Evolutionary conservation across 2,113 vertebrate species (phyloP).

Genomic region (Orthochromis malagaraziensis): DNA sequence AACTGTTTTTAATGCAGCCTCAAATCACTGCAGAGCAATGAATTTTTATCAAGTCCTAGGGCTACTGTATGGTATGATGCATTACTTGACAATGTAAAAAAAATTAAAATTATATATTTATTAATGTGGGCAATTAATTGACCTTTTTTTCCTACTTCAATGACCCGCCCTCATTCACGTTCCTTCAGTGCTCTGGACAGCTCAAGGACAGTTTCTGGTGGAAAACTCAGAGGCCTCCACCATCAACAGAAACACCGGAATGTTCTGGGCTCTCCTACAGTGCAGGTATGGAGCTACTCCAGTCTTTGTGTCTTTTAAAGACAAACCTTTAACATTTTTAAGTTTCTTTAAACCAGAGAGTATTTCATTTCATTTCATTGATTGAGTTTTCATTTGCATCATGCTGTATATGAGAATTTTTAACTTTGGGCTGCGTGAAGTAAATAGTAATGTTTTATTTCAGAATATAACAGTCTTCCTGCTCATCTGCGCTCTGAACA

Average conservation of each 20-base stretch:
- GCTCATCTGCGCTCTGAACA: background rate
- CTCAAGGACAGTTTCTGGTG: constrained; percentile 91
- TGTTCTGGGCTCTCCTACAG: constrained; percentile 97
- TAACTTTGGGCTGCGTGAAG: background rate
- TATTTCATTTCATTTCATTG: background rate
- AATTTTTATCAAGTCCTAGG: constrained; percentile 7
- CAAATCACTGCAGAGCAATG: background rate
- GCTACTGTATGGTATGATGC: background rate
- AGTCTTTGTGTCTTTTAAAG: background rate
- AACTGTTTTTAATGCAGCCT: background rate
- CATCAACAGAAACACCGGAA: constrained; percentile 92
- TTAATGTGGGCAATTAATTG: background rate
- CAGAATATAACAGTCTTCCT: background rate
- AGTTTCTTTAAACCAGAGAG: background rate
- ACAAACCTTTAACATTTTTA: background rate
- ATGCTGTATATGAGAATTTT: background rate
- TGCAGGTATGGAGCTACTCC: constrained; percentile 76
- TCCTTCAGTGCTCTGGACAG: constrained; percentile 89
- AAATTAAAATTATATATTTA: background rate
- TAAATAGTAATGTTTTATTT: background rate
- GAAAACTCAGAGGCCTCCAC: constrained; percentile 91
- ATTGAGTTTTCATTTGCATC: background rate
- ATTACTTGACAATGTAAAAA: background rate
- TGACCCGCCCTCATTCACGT: background rate
- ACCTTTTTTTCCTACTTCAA: background rate